Conservation (phyloP, 1,140 invertebrate genomes). For the Zaprionus ornatus region DNA sequence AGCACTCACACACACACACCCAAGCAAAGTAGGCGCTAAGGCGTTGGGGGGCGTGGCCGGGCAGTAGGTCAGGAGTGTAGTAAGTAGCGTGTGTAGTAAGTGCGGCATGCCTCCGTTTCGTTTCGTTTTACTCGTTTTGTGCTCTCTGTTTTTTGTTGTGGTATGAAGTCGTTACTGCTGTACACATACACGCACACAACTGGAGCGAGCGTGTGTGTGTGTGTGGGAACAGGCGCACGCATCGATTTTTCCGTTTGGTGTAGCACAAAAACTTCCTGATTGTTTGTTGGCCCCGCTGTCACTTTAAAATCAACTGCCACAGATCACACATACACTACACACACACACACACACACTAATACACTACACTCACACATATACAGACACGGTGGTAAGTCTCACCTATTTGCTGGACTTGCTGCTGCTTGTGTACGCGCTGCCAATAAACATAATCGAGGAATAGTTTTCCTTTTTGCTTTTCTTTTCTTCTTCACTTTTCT, state of each 20-base stretch:
- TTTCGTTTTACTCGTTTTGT: constrained; percentile 15
- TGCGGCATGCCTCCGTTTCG: constrained; percentile 54
- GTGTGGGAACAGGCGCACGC: constrained; percentile 64
- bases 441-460: constrained; percentile 55
- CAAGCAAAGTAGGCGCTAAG: constrained; percentile 7
- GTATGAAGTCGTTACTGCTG: constrained; percentile 69
- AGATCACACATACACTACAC: constrained; percentile 20
- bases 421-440: constrained; percentile 55
- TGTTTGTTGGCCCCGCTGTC: constrained; percentile 43
- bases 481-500: background rate
- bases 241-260: constrained; percentile 77
- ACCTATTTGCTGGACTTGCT: constrained; percentile 64
- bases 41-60: constrained; percentile 17
- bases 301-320: constrained; percentile 55
- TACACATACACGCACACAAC: constrained; percentile 1
- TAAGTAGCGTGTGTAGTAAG: constrained; percentile 62
- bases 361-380: constrained; percentile 8
- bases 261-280: constrained; percentile 75
- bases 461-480: background rate
- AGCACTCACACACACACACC: constrained; percentile 18
- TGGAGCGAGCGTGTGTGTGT: constrained; percentile 39
- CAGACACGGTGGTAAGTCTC: constrained; percentile 34
- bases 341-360: constrained; percentile 19
- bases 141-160: constrained; percentile 56
- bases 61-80: constrained; percentile 76